Conservation (phyloP, 2,113 vertebrate species). For the Nettapus auritus region DNA sequence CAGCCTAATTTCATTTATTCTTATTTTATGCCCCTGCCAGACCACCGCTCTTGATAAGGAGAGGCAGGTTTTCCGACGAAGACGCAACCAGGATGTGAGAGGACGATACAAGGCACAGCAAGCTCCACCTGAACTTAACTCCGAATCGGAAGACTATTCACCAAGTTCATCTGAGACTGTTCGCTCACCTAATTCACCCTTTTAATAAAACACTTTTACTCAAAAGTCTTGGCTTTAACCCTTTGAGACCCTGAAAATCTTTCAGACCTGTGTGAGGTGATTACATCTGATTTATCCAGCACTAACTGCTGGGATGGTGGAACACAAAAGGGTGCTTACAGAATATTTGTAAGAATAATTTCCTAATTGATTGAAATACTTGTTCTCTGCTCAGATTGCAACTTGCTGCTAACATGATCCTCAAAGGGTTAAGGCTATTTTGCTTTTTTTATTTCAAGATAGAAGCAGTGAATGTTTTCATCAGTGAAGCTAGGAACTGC, state of each 20-base stretch:
- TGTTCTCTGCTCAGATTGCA: slow-evolving; percentile 70
- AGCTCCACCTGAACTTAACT: slow-evolving; percentile 86
- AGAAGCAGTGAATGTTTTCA: slow-evolving; percentile 83
- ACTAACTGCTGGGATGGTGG: slow-evolving; percentile 55
- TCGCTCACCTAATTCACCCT: slow-evolving; percentile 93
- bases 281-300: slow-evolving; percentile 71
- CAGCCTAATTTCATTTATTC: slow-evolving; percentile 84
- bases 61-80: slow-evolving; percentile 98
- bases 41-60: slow-evolving; percentile 99
- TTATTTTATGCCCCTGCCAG: slow-evolving; percentile 89
- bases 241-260: slow-evolving; percentile 80
- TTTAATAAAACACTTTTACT: slow-evolving; percentile 86
- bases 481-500: slow-evolving; percentile 76
- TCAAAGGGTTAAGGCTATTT: slow-evolving; percentile 83
- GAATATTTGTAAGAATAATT: slow-evolving; percentile 71
- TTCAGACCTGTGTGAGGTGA: slow-evolving; percentile 66
- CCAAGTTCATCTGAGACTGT: slow-evolving; percentile 93
- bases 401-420: slow-evolving; percentile 79
- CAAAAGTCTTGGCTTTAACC: slow-evolving; percentile 80
- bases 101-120: slow-evolving; percentile 77
- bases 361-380: slow-evolving; percentile 67
- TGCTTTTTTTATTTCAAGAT: slow-evolving; percentile 76
- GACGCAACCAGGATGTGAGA: slow-evolving; percentile 95
- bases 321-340: slow-evolving; percentile 71
- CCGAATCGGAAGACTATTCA: slow-evolving; percentile 94